Percentiles rank a stretch among this genome's conserved stretches.
These are phyloP conservation scores for Naso thynnoides DNA, from an alignment of 2,797 vertebrate genomes.

Conservation along the genomic window DNA sequence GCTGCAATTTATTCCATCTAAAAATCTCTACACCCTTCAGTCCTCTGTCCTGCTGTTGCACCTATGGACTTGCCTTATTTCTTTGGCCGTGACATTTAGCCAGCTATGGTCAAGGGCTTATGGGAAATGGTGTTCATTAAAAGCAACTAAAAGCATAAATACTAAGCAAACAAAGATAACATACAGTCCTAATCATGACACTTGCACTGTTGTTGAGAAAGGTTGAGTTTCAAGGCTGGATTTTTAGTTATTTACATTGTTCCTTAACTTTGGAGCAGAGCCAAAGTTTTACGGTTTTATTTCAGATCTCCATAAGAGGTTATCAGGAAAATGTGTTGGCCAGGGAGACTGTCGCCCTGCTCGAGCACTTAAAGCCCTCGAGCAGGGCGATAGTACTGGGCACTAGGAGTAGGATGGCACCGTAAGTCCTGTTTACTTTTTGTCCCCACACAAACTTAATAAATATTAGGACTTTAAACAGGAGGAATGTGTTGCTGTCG, in stretches of 20 bases:
- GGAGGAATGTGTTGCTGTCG: too few relatives aligned
- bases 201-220: not conserved
- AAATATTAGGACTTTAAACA: too few relatives aligned
- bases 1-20: not conserved
- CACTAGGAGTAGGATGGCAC: too few relatives aligned
- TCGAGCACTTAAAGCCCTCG: too few relatives aligned
- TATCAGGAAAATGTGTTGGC: conserved; percentile 7
- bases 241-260: not conserved
- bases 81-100: not conserved
- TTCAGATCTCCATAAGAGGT: not conserved
- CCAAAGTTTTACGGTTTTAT: not conserved
- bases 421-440: too few relatives aligned
- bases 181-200: not conserved
- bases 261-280: not conserved
- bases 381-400: too few relatives aligned
- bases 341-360: conserved; percentile 15
- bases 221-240: not conserved
- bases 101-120: not conserved
- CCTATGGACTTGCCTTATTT: not conserved
- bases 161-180: not conserved
- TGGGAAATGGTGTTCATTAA: not conserved
- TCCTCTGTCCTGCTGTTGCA: not conserved
- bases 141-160: not conserved
- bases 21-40: not conserved
- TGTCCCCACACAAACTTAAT: too few relatives aligned